Conservation (phyloP, 2,888 invertebrate species). For the Lasioglossum pauxillum region DNA sequence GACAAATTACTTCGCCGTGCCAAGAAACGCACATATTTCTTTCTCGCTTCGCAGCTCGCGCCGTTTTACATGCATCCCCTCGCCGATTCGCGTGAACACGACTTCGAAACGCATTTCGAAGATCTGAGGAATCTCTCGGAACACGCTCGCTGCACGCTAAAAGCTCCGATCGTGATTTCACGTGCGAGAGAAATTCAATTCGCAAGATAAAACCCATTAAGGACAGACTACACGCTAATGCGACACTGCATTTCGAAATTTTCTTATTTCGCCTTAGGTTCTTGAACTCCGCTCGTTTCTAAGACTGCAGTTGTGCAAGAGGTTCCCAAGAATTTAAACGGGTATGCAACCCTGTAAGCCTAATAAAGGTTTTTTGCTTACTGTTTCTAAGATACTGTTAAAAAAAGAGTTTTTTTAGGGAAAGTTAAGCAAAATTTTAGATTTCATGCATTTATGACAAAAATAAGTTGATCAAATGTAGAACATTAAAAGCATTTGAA, state of each 20-base stretch:
- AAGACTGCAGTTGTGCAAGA: background rate
- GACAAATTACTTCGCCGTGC: conserved; percentile 58
- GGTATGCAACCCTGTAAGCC: background rate
- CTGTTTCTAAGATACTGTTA: too few relatives aligned
- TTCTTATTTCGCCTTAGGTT: background rate
- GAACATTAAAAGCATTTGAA: background rate
- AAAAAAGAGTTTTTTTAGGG: too few relatives aligned
- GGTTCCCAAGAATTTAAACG: background rate
- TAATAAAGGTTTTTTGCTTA: background rate
- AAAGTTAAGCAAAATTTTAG: too few relatives aligned
- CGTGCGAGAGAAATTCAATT: background rate
- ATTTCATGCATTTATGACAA: too few relatives aligned
- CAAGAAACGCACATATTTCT: conserved; percentile 37
- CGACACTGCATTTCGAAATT: background rate
- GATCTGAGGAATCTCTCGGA: conserved; percentile 14
- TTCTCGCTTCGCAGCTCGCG: background rate
- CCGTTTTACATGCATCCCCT: conserved; percentile 38
- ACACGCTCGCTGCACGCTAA: background rate
- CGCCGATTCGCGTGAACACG: conserved; percentile 14
- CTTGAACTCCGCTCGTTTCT: background rate
- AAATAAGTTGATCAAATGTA: too few relatives aligned
- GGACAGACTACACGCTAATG: background rate
- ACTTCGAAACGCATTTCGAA: conserved; percentile 11
- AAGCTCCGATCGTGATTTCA: background rate
- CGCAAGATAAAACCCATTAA: background rate